Evolutionary conservation across 1,140 invertebrate genomes (phyloP).

Genomic region (Sesamia nonagrioides): DNA sequence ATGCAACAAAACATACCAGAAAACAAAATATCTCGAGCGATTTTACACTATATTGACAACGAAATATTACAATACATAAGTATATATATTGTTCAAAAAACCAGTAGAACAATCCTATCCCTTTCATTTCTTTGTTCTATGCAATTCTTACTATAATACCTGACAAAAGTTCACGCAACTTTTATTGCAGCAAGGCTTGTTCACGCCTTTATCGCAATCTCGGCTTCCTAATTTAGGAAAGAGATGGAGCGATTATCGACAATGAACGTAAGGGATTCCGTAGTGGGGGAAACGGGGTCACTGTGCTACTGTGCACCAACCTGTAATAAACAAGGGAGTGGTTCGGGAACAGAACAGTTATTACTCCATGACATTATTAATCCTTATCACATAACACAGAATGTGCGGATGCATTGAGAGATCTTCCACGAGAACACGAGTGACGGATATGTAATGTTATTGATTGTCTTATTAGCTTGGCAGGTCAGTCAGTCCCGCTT

Average conservation of each 20-base stretch:
- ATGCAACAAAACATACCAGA: too few relatives aligned
- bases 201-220: conserved; percentile 64
- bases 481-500: not conserved
- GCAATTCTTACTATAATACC: not conserved
- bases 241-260: conserved; percentile 69
- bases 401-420: too few relatives aligned
- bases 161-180: conserved; percentile 53
- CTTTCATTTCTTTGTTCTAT: conserved; percentile 10
- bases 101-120: not conserved
- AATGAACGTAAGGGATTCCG: conserved; percentile 62
- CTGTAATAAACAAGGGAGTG: conserved; percentile 59
- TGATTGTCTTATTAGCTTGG: not conserved
- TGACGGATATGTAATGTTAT: too few relatives aligned
- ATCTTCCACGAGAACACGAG: too few relatives aligned
- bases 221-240: conserved; percentile 68
- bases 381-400: not conserved
- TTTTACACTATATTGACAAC: too few relatives aligned
- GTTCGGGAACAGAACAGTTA: conserved; percentile 1
- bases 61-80: not conserved
- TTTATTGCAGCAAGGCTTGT: conserved; percentile 54
- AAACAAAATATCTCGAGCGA: too few relatives aligned
- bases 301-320: conserved; percentile 72
- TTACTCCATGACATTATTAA: not conserved
- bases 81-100: not conserved
- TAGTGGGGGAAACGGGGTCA: conserved; percentile 72